Conservation (phyloP, 2,888 invertebrate species). For the Notodonta ziczac region DNA sequence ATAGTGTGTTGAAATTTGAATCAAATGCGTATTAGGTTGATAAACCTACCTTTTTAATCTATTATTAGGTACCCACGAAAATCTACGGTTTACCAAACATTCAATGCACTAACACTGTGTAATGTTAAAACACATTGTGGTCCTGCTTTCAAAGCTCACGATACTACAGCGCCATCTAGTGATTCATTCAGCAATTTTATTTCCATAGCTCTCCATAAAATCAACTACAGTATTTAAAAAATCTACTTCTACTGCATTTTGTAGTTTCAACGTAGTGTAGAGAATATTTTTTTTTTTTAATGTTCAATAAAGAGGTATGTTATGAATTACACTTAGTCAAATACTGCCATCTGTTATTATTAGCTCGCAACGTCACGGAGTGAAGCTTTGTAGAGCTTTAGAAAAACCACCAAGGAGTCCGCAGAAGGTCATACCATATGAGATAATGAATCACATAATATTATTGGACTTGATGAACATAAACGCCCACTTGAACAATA, state of each 20-base stretch:
- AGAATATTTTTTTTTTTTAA: no score
- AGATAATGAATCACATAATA: background rate
- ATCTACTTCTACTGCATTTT: background rate
- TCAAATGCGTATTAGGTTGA: constrained; percentile 9
- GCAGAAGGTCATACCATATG: constrained; percentile 2
- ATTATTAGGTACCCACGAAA: no score
- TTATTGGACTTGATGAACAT: background rate
- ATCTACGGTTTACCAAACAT: no score
- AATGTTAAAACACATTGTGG: no score
- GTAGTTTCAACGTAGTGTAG: background rate
- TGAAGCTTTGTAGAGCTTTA: constrained; percentile 11
- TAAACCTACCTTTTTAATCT: no score
- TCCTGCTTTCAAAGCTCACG: background rate
- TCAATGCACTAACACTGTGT: no score
- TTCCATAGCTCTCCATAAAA: background rate
- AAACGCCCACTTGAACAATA: background rate
- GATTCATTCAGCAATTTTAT: background rate
- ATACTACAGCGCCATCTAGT: constrained; percentile 33
- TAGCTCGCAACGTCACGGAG: constrained; percentile 12
- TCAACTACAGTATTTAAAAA: background rate
- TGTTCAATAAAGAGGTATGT: background rate
- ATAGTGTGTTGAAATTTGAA: constrained; percentile 19
- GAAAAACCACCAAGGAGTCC: background rate
- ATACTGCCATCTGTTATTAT: constrained; percentile 34
- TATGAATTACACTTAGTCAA: background rate